Evolutionary conservation across 1,140 invertebrate genomes (phyloP).

Genomic region (Sinella curviseta): DNA sequence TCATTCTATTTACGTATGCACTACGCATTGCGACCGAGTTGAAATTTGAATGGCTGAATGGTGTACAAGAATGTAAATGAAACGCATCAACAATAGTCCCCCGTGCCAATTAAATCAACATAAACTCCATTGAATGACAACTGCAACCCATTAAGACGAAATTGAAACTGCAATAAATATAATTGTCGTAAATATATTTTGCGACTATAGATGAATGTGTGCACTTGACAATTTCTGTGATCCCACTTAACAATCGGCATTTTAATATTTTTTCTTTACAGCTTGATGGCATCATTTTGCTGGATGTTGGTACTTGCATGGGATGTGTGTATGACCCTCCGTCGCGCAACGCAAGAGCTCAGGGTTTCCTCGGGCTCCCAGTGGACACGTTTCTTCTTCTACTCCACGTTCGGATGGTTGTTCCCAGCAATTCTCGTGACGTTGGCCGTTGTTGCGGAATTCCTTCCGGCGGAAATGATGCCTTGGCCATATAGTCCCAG

Average conservation of each 20-base stretch:
- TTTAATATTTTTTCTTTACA: constrained; percentile 23
- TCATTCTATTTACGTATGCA: too few species aligned
- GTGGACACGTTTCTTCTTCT: constrained; percentile 56
- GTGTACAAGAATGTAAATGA: too few species aligned
- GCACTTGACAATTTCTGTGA: too few species aligned
- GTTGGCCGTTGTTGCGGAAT: constrained; percentile 58
- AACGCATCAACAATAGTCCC: too few species aligned
- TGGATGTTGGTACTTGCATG: constrained; percentile 66
- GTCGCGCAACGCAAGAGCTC: constrained; percentile 58
- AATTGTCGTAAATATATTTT: too few species aligned
- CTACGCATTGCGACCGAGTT: too few species aligned
- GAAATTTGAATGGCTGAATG: too few species aligned
- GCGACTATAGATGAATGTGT: too few species aligned
- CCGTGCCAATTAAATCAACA: too few species aligned
- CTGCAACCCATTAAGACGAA: too few species aligned
- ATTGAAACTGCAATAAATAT: too few species aligned
- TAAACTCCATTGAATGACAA: too few species aligned
- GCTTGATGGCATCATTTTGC: constrained; percentile 59
- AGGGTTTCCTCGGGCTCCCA: constrained; percentile 52
- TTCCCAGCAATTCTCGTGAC: constrained; percentile 58
- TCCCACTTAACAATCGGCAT: not conserved
- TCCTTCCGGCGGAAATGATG: constrained; percentile 52
- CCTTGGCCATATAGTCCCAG: constrained; percentile 54
- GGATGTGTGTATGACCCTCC: constrained; percentile 47
- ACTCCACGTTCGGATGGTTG: constrained; percentile 62